Evolutionary conservation across 1,140 invertebrate species (phyloP), one percentile per base, ranked within the genome.

Genomic region (Calosoma granatense): DNA sequence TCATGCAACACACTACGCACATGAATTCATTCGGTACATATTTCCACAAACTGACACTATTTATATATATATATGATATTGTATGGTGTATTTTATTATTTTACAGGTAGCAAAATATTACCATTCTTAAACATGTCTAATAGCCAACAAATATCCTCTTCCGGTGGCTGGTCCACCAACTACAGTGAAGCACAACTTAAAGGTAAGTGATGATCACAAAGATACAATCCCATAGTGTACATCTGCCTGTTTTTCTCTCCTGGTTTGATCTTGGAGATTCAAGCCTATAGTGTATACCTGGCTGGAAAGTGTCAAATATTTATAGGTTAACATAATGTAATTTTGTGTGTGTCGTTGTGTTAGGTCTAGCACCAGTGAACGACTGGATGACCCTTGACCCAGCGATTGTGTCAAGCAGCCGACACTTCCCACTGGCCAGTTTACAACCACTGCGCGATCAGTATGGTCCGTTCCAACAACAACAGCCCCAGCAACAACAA

Each of bases 311-410:
- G n/a, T n/a, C n/a, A n/a, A n/a, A n/a, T n/a, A n/a, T n/a, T n/a
- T n/a, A n/a, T n/a, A n/a, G n/a, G n/a, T n/a, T n/a, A n/a, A n/a
- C n/a, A n/a, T n/a, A n/a, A n/a, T n/a, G n/a, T n/a, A n/a, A n/a
- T n/a, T n/a, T n/a, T n/a, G 26, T 36, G 26, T 36, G 6, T 36
- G 26, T 36, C n/a, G 26, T 36, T n/a, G 26, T 6, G n/a, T 36
- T 36, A 36, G 76, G 74, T 67, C 70, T 78, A 67, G 62, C 73
- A 68, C 76, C 81, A 70, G 78, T 77, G 72, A 70, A 79, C 59
- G 87, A 90, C 73, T 90, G 88, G 88, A 88, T 88, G 64, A 80
- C 85, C 59, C 79, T 91, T 72, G 90, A 93, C 75, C 89, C 90
- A 56, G 89, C 90, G 55, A 92, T 93, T 64, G 81, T 93, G 65